Conservation (phyloP, 2,888 invertebrate species). For the Neocrepidodera transversa region DNA sequence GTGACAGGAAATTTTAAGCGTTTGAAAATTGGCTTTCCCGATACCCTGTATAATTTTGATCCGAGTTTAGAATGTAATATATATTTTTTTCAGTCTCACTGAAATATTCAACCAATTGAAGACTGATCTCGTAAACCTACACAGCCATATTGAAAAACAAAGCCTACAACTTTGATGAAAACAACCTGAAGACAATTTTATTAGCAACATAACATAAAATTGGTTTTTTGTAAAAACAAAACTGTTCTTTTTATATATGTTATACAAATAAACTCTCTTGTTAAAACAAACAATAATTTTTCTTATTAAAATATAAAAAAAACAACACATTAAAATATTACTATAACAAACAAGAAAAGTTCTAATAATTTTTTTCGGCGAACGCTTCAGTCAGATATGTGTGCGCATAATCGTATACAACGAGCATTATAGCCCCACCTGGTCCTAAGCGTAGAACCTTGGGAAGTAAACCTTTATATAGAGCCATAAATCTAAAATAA, state of each 20-base stretch:
- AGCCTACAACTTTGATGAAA: conserved; percentile 37
- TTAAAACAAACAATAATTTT: conserved; percentile 3
- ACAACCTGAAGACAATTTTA: conserved; percentile 3
- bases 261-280: conserved; percentile 15
- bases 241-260: conserved; percentile 21
- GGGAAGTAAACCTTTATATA: conserved; percentile 91
- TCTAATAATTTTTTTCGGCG: too few species aligned
- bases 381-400: conserved; percentile 70
- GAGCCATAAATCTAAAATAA: conserved; percentile 79
- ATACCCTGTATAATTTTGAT: too few species aligned
- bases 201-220: conserved; percentile 10
- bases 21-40: too few species aligned
- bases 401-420: conserved; percentile 89
- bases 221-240: conserved; percentile 4
- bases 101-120: conserved; percentile 57
- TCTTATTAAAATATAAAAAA: not conserved
- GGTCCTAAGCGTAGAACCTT: conserved; percentile 92
- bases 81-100: conserved; percentile 52
- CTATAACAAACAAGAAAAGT: not conserved
- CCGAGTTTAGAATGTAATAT: too few species aligned
- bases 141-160: conserved; percentile 55
- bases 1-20: too few species aligned
- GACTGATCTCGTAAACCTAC: conserved; percentile 55
- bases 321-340: not conserved
- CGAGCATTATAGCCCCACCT: conserved; percentile 93